Conservation (phyloP, 2,888 invertebrate species). For the Scaptomyza caliginosa region DNA sequence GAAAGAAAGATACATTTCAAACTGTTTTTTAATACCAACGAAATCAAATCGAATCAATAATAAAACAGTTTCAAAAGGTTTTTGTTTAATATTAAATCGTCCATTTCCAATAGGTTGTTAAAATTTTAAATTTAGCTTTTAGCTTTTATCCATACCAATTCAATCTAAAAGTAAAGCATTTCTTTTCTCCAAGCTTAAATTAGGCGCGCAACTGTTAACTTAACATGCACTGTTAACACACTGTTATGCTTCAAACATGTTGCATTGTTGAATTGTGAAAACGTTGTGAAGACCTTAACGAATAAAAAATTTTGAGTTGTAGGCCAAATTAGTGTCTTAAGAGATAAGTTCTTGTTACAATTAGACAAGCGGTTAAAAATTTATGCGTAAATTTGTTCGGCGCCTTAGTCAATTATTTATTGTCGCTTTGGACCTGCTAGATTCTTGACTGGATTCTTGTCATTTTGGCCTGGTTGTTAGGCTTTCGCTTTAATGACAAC, state of each 20-base stretch:
- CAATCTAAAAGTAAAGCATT: background rate
- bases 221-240: conserved; percentile 23
- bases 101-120: background rate
- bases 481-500: conserved; percentile 78
- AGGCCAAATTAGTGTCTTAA: conserved; percentile 9
- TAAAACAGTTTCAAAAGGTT: background rate
- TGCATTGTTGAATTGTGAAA: conserved; percentile 28
- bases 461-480: conserved; percentile 66
- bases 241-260: conserved; percentile 45
- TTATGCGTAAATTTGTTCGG: conserved; percentile 12
- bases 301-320: conserved; percentile 7
- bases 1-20: conserved; percentile 18
- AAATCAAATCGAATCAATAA: background rate
- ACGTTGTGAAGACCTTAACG: background rate
- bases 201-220: conserved; percentile 32
- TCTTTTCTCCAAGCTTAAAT: background rate
- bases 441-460: conserved; percentile 35
- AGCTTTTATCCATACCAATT: background rate
- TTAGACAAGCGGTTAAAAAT: conserved; percentile 24
- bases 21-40: conserved; percentile 6
- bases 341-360: conserved; percentile 7
- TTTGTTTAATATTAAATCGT: conserved; percentile 9
- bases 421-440: conserved; percentile 11
- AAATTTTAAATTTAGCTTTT: conserved; percentile 3
- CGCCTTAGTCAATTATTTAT: conserved; percentile 32